These are phyloP conservation scores for Archips crataeganus DNA, from an alignment of 2,888 invertebrate species.

Conservation along the genomic window DNA sequence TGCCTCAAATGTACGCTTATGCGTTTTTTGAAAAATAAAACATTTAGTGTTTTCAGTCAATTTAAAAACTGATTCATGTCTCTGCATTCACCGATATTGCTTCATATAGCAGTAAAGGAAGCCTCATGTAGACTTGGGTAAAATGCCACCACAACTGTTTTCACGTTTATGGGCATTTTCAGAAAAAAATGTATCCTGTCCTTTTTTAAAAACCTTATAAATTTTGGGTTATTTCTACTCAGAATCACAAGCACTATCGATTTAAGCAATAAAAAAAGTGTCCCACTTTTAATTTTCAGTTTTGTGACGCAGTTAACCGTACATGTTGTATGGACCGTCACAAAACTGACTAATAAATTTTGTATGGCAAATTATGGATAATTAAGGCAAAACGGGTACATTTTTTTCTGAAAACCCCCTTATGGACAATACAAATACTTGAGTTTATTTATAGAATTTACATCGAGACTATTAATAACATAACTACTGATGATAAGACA, in stretches of 20 bases:
- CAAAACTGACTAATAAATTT: too few species aligned
- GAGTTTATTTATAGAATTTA: neutral
- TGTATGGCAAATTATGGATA: too few species aligned
- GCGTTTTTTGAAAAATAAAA: conserved; percentile 23
- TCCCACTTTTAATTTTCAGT: too few species aligned
- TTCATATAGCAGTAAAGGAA: conserved; percentile 7
- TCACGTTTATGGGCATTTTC: neutral
- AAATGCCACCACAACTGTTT: neutral
- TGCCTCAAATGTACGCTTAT: conserved; percentile 17
- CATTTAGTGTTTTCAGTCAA: conserved; percentile 31
- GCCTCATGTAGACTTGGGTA: neutral
- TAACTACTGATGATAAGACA: neutral
- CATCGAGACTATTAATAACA: neutral
- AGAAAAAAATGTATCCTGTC: too few species aligned
- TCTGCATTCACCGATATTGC: conserved; percentile 11
- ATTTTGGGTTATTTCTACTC: too few species aligned
- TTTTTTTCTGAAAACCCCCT: too few species aligned
- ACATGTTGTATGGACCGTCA: too few species aligned
- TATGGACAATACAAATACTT: conserved; percentile 1
- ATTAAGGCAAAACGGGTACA: too few species aligned
- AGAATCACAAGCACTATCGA: too few species aligned
- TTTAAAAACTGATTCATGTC: conserved; percentile 10
- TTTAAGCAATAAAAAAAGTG: too few species aligned
- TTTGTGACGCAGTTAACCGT: too few species aligned
- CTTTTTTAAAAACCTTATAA: too few species aligned